phyloP scores from a whole-genome alignment of 2,888 invertebrate genomes.

The Lochmaea capreae region DNA sequence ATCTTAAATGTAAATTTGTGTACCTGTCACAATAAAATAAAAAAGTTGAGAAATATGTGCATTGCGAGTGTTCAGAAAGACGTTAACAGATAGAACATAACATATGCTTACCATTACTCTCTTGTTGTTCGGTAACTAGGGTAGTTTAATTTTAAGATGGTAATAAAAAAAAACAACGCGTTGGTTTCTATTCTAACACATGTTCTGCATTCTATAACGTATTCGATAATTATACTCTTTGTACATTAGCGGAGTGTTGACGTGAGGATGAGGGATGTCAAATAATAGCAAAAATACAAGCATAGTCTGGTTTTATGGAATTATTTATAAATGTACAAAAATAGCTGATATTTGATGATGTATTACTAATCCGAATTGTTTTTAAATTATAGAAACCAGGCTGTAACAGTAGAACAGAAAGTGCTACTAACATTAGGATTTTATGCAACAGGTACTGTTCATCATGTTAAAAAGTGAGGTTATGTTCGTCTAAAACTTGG shows the following conservation, averaged over 20 bases:
- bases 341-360: no score
- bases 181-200: conserved; percentile 13
- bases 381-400: conserved; percentile 10
- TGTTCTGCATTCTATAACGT: conserved; percentile 18
- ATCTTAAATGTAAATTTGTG: conserved; percentile 11
- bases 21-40: conserved; percentile 21
- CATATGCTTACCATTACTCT: conserved; percentile 28
- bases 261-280: not conserved
- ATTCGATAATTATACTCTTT: conserved; percentile 4
- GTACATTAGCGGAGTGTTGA: conserved; percentile 2
- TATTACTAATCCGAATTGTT: not conserved
- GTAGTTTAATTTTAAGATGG: conserved; percentile 13
- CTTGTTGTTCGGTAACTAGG: conserved; percentile 20
- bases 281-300: not conserved
- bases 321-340: no score
- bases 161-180: conserved; percentile 23
- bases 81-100: conserved; percentile 16
- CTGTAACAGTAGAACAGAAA: conserved; percentile 3
- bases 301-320: no score
- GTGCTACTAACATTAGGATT: conserved; percentile 5
- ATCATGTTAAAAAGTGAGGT: no score
- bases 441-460: not conserved
- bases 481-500: no score
- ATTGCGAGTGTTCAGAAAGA: conserved; percentile 12
- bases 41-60: conserved; percentile 3